A percentile compares a stretch with the other conserved stretches of the same genome.
Evolutionary conservation across 2,888 invertebrate species (phyloP).

Genomic region (Caenorhabditis sp.): DNA sequence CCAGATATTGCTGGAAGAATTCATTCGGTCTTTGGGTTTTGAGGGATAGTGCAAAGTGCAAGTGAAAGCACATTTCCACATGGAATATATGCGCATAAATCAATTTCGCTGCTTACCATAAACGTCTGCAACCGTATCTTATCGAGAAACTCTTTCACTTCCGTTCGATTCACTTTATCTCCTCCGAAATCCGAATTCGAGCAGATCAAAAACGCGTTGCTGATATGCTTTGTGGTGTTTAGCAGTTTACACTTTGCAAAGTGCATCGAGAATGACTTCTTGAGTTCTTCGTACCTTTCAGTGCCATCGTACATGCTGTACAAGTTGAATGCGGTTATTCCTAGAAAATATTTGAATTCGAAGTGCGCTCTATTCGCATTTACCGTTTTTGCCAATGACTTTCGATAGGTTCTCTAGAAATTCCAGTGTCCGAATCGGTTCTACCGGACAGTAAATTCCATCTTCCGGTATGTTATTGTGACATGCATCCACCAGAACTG

Average conservation of each 20-base stretch:
- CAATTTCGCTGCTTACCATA: constrained; percentile 12
- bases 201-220: constrained; percentile 36
- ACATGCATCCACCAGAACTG: constrained; percentile 47
- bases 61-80: constrained; percentile 11
- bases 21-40: no score
- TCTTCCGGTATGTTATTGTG: constrained; percentile 31
- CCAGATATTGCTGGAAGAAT: constrained; percentile 36
- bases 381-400: constrained; percentile 32
- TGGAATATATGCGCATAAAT: background rate
- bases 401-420: constrained; percentile 36
- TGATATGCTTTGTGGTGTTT: background rate
- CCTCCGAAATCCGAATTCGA: background rate
- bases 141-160: constrained; percentile 5
- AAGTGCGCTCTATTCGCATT: background rate
- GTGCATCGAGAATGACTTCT: constrained; percentile 3
- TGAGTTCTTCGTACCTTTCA: background rate
- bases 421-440: constrained; percentile 16
- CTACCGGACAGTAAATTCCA: constrained; percentile 38
- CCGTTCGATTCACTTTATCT: constrained; percentile 8
- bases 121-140: constrained; percentile 7
- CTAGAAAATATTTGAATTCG: constrained; percentile 1
- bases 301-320: background rate
- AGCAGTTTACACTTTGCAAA: constrained; percentile 20
- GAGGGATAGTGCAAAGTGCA: background rate
- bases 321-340: constrained; percentile 38